Percentiles rank a stretch among this genome's conserved stretches.
Conservation (phyloP, 2,797 vertebrate genomes). For the Enteromius thamalakanensis region DNA sequence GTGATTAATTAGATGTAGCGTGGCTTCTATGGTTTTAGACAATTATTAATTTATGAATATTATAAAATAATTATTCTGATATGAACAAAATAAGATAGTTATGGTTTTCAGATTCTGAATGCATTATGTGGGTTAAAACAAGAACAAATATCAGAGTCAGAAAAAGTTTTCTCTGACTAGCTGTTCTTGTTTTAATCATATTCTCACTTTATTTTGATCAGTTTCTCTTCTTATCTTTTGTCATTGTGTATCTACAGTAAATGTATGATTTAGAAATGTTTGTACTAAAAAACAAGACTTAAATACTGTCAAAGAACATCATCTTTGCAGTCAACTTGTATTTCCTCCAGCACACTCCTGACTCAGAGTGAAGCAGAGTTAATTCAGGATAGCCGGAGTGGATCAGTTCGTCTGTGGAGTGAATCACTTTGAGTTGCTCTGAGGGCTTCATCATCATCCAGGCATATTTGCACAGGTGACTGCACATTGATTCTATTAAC, state of each 20-base stretch:
- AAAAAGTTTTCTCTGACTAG: neutral
- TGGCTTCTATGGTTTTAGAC: too few species aligned
- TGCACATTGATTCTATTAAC: too few species aligned
- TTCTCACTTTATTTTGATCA: neutral
- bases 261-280: neutral
- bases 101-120: too few species aligned
- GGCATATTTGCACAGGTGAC: constrained; percentile 54
- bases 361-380: too few species aligned
- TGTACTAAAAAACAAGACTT: neutral
- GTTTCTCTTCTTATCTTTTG: neutral
- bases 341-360: neutral
- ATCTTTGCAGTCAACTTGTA: neutral
- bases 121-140: neutral
- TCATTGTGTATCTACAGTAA: neutral
- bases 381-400: neutral
- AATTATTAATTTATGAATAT: neutral
- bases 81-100: neutral
- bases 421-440: constrained; percentile 62
- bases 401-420: constrained; percentile 75
- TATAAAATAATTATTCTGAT: neutral
- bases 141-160: neutral
- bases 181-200: neutral
- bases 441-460: constrained; percentile 63
- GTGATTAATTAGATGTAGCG: too few species aligned
- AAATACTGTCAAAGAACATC: neutral